phyloP scores from a whole-genome alignment of 64 coral and sea anemone genomes.

The Astreopora myriophthalma region DNA sequence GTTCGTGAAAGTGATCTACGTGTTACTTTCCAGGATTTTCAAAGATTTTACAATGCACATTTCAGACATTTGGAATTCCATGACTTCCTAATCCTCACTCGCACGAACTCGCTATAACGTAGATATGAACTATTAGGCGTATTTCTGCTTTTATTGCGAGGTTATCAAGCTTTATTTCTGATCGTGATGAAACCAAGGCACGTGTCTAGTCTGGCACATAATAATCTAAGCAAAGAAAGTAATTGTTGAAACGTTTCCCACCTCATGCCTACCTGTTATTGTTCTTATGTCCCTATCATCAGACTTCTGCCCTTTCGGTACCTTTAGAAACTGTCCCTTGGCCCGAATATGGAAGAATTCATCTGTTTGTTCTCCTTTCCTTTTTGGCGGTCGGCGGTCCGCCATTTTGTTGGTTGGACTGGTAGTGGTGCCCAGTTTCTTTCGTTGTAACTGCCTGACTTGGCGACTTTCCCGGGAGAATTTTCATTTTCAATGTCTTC shows the following conservation, averaged over 20 bases:
- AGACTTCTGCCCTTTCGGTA: neutral
- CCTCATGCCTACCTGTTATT: slow-evolving; percentile 10
- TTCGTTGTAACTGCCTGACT: neutral
- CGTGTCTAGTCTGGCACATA: too few species aligned
- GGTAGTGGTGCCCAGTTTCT: neutral
- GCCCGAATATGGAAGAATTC: slow-evolving; percentile 64
- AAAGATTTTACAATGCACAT: too few species aligned
- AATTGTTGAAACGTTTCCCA: neutral
- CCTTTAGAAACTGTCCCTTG: slow-evolving; percentile 47
- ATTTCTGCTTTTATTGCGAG: too few species aligned
- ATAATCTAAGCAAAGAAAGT: neutral
- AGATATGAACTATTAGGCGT: too few species aligned
- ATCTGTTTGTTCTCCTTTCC: neutral
- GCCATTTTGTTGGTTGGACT: slow-evolving; percentile 40
- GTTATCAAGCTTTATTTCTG: too few species aligned
- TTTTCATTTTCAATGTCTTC: neutral
- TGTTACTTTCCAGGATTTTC: too few species aligned
- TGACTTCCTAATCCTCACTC: too few species aligned
- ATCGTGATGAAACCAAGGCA: too few species aligned
- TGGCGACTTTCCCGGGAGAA: neutral
- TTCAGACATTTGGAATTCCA: too few species aligned
- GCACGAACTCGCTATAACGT: too few species aligned
- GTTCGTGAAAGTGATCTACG: too few species aligned
- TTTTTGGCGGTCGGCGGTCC: neutral
- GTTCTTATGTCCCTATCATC: neutral